phyloP scores from a whole-genome alignment of 2,113 vertebrate genomes.

The Illadopsis cleaveri region DNA sequence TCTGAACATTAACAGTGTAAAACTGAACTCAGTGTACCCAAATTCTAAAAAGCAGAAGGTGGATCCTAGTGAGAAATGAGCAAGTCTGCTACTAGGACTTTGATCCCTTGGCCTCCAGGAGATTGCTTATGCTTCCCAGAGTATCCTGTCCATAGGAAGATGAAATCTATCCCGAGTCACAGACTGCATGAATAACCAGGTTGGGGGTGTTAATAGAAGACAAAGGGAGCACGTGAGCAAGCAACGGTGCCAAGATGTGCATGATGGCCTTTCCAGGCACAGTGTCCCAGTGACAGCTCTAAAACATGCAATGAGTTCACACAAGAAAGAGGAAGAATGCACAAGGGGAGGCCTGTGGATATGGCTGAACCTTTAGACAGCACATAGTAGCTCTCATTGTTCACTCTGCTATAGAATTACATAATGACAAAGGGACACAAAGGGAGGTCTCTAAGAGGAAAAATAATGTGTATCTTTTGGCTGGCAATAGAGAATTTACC shows the following conservation, averaged over 20 bases:
- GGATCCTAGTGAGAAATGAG: background rate
- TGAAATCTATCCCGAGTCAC: background rate
- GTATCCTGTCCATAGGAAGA: background rate
- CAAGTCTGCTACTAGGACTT: background rate
- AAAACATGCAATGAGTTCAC: background rate
- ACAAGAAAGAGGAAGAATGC: background rate
- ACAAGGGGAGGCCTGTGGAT: background rate
- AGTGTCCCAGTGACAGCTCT: background rate
- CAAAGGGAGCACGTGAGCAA: background rate
- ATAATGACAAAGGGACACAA: background rate
- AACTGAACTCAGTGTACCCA: background rate
- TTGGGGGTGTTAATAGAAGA: background rate
- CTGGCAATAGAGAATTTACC: background rate
- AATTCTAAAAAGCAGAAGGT: background rate
- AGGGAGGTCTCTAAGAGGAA: background rate
- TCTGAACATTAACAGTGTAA: background rate
- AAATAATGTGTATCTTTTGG: background rate
- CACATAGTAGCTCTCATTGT: background rate
- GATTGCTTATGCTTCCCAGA: background rate
- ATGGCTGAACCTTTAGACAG: background rate
- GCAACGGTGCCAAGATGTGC: rapidly evolving
- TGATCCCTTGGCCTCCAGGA: background rate
- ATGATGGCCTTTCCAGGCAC: background rate
- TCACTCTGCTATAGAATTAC: background rate
- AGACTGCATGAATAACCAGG: background rate